Base-by-base conservation (phyloP, 2,113 vertebrate species). In the Catagonus wagneri region DNA sequence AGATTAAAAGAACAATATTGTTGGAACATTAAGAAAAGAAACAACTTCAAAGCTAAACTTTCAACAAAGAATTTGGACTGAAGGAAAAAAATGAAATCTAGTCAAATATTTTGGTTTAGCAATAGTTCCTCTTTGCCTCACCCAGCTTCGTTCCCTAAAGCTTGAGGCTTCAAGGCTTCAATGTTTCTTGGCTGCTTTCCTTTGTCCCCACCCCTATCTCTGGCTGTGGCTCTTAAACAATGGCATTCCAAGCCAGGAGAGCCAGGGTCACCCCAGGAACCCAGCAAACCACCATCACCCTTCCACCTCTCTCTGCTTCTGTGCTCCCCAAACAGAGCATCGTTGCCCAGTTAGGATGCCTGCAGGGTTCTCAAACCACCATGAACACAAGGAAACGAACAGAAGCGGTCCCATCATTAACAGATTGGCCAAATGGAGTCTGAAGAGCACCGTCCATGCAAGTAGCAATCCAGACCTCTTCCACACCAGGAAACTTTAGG, bases 1-100 rank as follows among this genome's bases (percentile, higher is more conserved):
- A 98, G 96, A 98, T 97, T 83, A 98, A 96, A 94, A 98, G 97
- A 90, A 96, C 96, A 98, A 96, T 98, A 94, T 97, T 98, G 96
- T 95, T 97, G 95, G 95, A 97, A 95, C 96, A 94, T 96, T 95
- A 95, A 96, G 90, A 97, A 96, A 95, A 95, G 88, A 96, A 98
- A 93, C 93, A 96, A 96, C 98, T 98, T 98, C 97, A 98, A 98
- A 98, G 98, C 52, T 72, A 95, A 81, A 75, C 80, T 93, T 92
- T 93, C 96, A 98, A 93, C 79, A 93, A 98, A 94, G 93, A 94
- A 94, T 96, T 78, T 92, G 83, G 66, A 93, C 63, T 68, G 68
- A 97, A 56, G 14, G 74, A 94, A 93, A 96, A 97, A 96, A 97
- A 84, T 54, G 89, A 96, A 86, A 98, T 94, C 32, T 89, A 98